phyloP scores from a whole-genome alignment of 1,140 invertebrate genomes.

The Eulimnadia texana region DNA sequence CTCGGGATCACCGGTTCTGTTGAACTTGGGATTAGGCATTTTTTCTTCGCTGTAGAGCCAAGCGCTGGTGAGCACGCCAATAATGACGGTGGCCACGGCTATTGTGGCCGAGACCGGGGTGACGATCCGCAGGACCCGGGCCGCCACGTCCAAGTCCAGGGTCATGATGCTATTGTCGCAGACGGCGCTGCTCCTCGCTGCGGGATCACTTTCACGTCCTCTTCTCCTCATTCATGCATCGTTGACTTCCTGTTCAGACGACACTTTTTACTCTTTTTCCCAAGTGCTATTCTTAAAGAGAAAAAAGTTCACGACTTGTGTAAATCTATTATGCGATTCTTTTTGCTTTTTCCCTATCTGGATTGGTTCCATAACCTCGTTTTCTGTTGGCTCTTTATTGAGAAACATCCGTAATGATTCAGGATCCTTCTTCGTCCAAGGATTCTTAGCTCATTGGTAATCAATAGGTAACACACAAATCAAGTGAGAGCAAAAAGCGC shows the following conservation, averaged over 20 bases:
- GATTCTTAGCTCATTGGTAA: too few species aligned
- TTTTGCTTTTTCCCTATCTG: too few species aligned
- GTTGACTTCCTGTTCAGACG: background rate
- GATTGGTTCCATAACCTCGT: too few species aligned
- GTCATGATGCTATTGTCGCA: background rate
- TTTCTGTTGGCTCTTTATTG: too few species aligned
- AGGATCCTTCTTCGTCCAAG: too few species aligned
- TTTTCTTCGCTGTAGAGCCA: constrained; percentile 55
- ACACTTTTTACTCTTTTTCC: background rate
- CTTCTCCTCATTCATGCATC: background rate
- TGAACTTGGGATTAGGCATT: constrained; percentile 44
- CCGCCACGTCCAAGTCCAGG: constrained; percentile 32
- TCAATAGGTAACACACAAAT: too few species aligned
- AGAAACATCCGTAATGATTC: too few species aligned
- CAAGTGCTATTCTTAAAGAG: background rate
- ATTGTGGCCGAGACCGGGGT: constrained; percentile 48
- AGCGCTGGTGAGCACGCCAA: constrained; percentile 48
- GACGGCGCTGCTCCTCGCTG: background rate
- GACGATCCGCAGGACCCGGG: constrained; percentile 43
- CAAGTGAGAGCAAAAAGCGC: too few species aligned
- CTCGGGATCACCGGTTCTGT: constrained; percentile 42
- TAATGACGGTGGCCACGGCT: constrained; percentile 43
- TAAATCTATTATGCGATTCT: too few species aligned
- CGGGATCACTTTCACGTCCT: background rate
- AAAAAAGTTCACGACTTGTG: too few species aligned